Conservation (phyloP, 2,888 invertebrate genomes). For the Xylota sylvarum region DNA sequence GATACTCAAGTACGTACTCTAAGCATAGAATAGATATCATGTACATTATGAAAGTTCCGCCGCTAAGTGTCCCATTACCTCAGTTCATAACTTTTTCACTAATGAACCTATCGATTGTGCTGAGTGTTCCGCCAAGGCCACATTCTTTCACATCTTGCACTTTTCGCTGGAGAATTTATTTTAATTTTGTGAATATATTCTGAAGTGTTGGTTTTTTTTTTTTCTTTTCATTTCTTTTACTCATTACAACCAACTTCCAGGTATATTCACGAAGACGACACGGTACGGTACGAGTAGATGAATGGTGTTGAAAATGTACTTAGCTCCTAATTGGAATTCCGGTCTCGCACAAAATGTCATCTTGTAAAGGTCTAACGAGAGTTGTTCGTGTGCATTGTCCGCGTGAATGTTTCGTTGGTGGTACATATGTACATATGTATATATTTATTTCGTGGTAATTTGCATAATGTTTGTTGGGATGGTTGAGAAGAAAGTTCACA, state of each 20-base stretch:
- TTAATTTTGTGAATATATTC: slow-evolving; percentile 3
- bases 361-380: slow-evolving; percentile 67
- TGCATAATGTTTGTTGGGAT: slow-evolving; percentile 58
- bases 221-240: background rate
- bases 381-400: slow-evolving; percentile 54
- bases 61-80: too few species aligned
- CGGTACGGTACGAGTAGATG: slow-evolving; percentile 10
- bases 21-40: too few species aligned
- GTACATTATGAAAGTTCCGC: too few species aligned
- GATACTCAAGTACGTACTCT: too few species aligned
- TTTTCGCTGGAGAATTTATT: background rate
- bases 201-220: background rate
- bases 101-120: slow-evolving; percentile 9
- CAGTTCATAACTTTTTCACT: background rate
- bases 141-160: slow-evolving; percentile 1
- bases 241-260: slow-evolving; percentile 15
- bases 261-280: slow-evolving; percentile 3
- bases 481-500: background rate
- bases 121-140: background rate
- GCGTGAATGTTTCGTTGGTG: slow-evolving; percentile 54
- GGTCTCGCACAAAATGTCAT: slow-evolving; percentile 68
- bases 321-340: slow-evolving; percentile 74
- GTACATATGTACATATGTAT: slow-evolving; percentile 41
- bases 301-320: slow-evolving; percentile 66
- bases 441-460: slow-evolving; percentile 57